A percentile compares a stretch with the other conserved stretches of the same genome.
These are phyloP conservation scores for Scopus umbretta DNA, from an alignment of 2,113 vertebrate genomes.

Conservation along the genomic window DNA sequence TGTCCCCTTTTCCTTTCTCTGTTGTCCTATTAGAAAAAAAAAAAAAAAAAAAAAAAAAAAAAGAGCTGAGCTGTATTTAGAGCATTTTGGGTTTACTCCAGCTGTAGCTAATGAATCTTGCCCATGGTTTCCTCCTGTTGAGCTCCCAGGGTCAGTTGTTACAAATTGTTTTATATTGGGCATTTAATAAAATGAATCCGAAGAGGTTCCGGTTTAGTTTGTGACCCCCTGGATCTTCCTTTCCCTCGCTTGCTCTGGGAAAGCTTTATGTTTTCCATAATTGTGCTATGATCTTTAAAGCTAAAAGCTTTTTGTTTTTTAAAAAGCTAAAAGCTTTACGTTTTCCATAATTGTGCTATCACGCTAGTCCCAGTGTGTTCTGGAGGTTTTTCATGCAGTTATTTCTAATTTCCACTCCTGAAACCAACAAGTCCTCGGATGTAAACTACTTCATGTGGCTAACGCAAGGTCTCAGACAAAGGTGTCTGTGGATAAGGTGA, in stretches of 20 bases:
- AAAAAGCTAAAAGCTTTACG: too few relatives aligned
- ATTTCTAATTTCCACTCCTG: neutral
- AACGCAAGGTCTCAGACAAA: neutral
- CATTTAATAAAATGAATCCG: neutral
- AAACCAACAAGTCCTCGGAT: too few relatives aligned
- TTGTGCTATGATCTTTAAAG: too few relatives aligned
- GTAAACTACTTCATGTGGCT: neutral
- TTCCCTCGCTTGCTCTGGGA: neutral
- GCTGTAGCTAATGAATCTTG: neutral
- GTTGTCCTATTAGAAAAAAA: neutral
- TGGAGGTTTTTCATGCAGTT: neutral
- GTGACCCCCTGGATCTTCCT: neutral
- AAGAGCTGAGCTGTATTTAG: neutral
- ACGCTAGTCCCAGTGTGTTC: accelerated
- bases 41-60: too few relatives aligned
- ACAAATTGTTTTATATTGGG: neutral
- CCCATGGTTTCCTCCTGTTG: neutral
- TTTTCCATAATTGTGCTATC: neutral
- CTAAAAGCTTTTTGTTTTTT: too few relatives aligned
- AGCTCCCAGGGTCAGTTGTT: neutral
- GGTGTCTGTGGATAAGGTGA: accelerated
- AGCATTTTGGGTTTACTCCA: neutral
- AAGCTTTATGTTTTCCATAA: neutral
- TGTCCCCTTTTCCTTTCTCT: neutral
- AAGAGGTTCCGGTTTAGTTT: neutral